Evolutionary conservation across 2,888 invertebrate genomes (phyloP), one percentile per base, ranked within the genome.

Genomic region (Disparrhopalites patrizii): DNA sequence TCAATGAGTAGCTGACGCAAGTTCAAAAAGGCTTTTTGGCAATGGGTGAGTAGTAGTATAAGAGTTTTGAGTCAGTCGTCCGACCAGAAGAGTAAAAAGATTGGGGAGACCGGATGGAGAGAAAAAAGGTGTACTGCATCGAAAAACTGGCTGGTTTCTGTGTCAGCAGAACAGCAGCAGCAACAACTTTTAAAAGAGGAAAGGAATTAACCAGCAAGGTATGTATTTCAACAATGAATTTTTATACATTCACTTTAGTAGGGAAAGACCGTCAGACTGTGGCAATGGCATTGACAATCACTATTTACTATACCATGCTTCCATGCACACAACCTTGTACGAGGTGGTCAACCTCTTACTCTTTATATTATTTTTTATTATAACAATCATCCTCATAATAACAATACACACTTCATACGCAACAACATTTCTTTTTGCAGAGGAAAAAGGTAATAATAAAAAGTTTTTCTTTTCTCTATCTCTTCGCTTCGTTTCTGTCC

Each of bases 61-160:
- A n/a, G n/a, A n/a, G n/a, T n/a, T n/a, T n/a, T n/a, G n/a, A n/a
- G n/a, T n/a, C n/a, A n/a, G n/a, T n/a, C n/a, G n/a, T n/a, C n/a
- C n/a, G n/a, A n/a, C n/a, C n/a, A n/a, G n/a, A n/a, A n/a, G n/a
- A n/a, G n/a, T n/a, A n/a, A n/a, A n/a, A n/a, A n/a, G 20, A 23
- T 25, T 54, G 61, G 27, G 20, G 51, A 61, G 61, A 61, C 51
- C 61, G 61, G 61, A 61, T 61, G 61, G 51, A 51, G 61, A 61
- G n/a, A n/a, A n/a, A 61, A 61, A 61, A 61, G 61, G 61, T 61
- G 61, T 61, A 61, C 25, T n/a, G n/a, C n/a, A n/a, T n/a, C n/a
- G n/a, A 61, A 52, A 61, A 61, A 61, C 61, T 51, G 51, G 61
- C 61, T 61, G 51, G 28, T 61, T 61, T 61, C 33, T 61, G 52